Evolutionary conservation across 1,140 invertebrate species (phyloP).

Genomic region (Pectinophora gossypiella): DNA sequence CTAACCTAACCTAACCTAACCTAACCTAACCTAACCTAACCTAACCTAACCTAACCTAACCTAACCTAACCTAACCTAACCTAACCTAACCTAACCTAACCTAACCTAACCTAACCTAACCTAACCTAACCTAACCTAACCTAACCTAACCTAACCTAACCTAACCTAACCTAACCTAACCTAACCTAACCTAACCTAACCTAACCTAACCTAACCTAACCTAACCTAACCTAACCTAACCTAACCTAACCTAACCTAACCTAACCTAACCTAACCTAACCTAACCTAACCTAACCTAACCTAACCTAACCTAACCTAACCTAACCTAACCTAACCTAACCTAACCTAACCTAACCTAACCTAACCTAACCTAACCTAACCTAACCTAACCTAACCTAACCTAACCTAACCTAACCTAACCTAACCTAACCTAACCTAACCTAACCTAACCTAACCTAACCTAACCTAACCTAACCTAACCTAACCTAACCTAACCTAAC

Average conservation of each 20-base stretch:
- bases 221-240: constrained; percentile 3
- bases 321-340: constrained; percentile 26
- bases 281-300: constrained; percentile 30
- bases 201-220: constrained; percentile 22
- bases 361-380: constrained; percentile 18
- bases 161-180: constrained; percentile 11
- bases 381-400: constrained; percentile 6
- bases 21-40: constrained; percentile 15
- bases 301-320: constrained; percentile 38
- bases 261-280: constrained; percentile 28
- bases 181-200: constrained; percentile 8
- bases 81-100: constrained; percentile 3
- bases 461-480: constrained; percentile 39
- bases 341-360: constrained; percentile 6
- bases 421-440: constrained; percentile 32
- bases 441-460: constrained; percentile 25
- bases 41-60: constrained; percentile 7
- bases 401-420: constrained; percentile 19
- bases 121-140: constrained; percentile 15
- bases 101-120: constrained; percentile 7
- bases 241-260: constrained; percentile 7
- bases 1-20: constrained; percentile 18
- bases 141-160: constrained; percentile 6
- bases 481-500: constrained; percentile 45
- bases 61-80: constrained; percentile 3